These are phyloP conservation scores for Metacarcinus magister DNA, from an alignment of 2,888 invertebrate genomes.

Conservation along the genomic window DNA sequence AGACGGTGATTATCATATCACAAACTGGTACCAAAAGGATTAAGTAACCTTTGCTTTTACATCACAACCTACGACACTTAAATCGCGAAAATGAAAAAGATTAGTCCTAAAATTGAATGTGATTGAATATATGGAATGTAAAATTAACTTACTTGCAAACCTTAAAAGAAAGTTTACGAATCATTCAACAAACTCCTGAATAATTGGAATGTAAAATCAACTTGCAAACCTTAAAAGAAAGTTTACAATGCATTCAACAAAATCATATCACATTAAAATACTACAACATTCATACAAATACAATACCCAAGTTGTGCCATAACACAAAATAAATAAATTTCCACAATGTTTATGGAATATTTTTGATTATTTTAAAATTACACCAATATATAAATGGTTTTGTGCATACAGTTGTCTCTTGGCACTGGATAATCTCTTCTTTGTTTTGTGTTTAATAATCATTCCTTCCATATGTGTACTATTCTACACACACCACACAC, in stretches of 20 bases:
- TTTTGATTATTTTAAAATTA: background rate
- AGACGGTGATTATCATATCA: constrained; percentile 37
- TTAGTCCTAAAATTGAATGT: background rate
- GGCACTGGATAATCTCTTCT: background rate
- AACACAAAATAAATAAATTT: background rate
- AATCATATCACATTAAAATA: background rate
- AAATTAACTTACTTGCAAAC: background rate
- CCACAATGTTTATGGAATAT: background rate
- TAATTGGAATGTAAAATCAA: too few species aligned
- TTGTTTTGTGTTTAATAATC: background rate
- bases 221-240: too few species aligned
- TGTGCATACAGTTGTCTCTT: constrained; percentile 10
- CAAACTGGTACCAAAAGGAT: background rate
- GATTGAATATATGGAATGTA: background rate
- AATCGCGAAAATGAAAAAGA: background rate
- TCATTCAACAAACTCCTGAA: background rate
- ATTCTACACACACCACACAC: background rate
- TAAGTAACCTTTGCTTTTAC: background rate
- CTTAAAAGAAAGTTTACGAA: too few species aligned
- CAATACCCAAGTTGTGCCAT: background rate
- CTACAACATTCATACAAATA: background rate
- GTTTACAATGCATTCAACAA: background rate
- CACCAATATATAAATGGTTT: background rate
- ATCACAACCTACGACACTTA: background rate
- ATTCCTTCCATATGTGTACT: background rate